Percentiles rank a stretch among this genome's conserved stretches.
phyloP scores from a whole-genome alignment of 1,140 invertebrate species.

The Drepana arcuata region DNA sequence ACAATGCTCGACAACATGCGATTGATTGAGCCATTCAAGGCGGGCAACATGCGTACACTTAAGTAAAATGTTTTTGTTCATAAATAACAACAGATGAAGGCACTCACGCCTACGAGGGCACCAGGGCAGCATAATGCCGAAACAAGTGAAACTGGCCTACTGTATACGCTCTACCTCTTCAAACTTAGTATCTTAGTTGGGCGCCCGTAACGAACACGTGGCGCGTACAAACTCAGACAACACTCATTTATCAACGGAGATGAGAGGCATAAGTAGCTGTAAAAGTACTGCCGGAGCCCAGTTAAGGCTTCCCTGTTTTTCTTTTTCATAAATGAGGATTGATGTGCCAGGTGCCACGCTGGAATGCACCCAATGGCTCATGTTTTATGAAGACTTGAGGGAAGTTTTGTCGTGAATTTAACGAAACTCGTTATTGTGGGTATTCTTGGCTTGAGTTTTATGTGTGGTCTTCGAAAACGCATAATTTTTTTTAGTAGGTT shows the following conservation, averaged over 20 bases:
- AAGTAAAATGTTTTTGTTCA: no score
- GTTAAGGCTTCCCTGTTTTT: conserved; percentile 6
- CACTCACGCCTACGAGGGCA: no score
- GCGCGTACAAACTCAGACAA: conserved; percentile 36
- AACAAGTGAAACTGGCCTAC: conserved; percentile 15
- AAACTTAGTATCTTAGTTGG: conserved; percentile 13
- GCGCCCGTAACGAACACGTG: conserved; percentile 37
- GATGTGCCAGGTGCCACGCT: conserved; percentile 13
- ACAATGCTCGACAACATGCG: no score
- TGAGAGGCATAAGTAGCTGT: conserved; percentile 36
- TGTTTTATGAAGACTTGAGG: background rate
- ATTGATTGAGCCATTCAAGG: no score
- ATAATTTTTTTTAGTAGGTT: no score
- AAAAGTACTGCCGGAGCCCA: conserved; percentile 19
- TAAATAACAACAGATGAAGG: no score
- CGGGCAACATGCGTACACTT: no score
- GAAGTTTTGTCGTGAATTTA: background rate
- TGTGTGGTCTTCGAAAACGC: no score
- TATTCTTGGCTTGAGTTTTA: no score
- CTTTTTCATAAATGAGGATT: conserved; percentile 24
- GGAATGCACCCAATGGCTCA: background rate
- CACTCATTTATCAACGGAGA: conserved; percentile 42
- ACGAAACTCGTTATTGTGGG: no score
- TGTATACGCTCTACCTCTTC: conserved; percentile 14
- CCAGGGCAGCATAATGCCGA: conserved; percentile 9